Conservation (phyloP, 2,797 vertebrate species). For the Arrhamphus sclerolepis region DNA sequence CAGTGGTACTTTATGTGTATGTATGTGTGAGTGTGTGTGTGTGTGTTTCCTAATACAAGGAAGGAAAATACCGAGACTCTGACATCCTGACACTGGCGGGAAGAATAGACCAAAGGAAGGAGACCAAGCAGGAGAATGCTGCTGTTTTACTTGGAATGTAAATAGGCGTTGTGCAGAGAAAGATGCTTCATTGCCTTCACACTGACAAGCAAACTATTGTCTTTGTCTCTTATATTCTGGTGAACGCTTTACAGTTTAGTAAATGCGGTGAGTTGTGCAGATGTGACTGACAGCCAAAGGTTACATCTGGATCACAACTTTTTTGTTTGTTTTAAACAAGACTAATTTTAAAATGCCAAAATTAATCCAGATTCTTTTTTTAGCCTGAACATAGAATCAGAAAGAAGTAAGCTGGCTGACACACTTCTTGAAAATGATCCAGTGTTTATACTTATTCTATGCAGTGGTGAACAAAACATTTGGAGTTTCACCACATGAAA, state of each 20-base stretch:
- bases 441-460: no score
- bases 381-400: neutral
- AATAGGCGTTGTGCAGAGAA: conserved; percentile 14
- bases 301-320: conserved; percentile 5
- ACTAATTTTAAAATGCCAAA: conserved; percentile 7
- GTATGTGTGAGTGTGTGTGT: conserved; percentile 13
- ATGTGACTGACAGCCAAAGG: conserved; percentile 14
- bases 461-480: no score
- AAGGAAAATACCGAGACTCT: conserved; percentile 42
- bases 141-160: conserved; percentile 33
- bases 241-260: neutral
- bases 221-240: conserved; percentile 6
- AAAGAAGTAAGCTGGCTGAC: neutral
- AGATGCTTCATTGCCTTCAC: conserved; percentile 19
- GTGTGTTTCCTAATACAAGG: conserved; percentile 8
- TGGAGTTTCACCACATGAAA: no score
- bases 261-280: neutral
- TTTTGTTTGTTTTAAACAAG: neutral
- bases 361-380: neutral
- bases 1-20: conserved; percentile 1
- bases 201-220: conserved; percentile 9
- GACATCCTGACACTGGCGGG: conserved; percentile 55
- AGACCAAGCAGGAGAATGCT: conserved; percentile 31
- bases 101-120: conserved; percentile 37
- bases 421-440: neutral